These are phyloP conservation scores for Noctua pronuba DNA, from an alignment of 2,888 invertebrate genomes.

Conservation along the genomic window DNA sequence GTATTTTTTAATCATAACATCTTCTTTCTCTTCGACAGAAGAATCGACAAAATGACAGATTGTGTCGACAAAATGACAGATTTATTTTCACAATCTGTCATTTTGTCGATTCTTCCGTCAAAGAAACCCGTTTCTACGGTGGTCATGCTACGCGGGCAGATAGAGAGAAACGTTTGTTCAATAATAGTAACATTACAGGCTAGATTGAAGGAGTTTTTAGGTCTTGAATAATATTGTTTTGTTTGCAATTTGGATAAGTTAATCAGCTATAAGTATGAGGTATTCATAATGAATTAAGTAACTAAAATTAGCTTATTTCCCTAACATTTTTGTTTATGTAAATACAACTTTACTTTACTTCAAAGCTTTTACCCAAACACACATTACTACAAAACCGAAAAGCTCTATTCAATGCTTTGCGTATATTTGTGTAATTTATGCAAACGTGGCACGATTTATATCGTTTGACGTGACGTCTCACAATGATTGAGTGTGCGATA, in stretches of 20 bases:
- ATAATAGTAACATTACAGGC: neutral
- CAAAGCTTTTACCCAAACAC: conserved; percentile 41
- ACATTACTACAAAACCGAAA: conserved; percentile 42
- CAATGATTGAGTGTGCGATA: conserved; percentile 83
- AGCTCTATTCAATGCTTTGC: conserved; percentile 40
- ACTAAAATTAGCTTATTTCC: conserved; percentile 5
- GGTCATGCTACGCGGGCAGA: too few species aligned
- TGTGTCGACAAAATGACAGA: too few species aligned
- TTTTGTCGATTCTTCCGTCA: too few species aligned
- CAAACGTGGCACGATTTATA: conserved; percentile 70
- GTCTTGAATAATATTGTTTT: neutral
- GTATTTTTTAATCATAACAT: neutral
- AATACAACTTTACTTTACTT: conserved; percentile 45
- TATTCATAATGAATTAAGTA: neutral
- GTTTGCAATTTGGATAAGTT: neutral
- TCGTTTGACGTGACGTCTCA: conserved; percentile 80
- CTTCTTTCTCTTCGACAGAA: too few species aligned
- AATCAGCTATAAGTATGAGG: neutral
- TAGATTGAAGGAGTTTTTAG: neutral
- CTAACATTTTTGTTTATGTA: conserved; percentile 40
- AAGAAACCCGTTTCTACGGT: too few species aligned
- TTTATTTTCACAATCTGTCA: too few species aligned
- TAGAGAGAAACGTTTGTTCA: neutral
- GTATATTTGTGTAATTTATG: conserved; percentile 58
- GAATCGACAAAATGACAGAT: too few species aligned